Evolutionary conservation across 1,140 invertebrate genomes (phyloP).

Genomic region (Drosophila ohnishii): DNA sequence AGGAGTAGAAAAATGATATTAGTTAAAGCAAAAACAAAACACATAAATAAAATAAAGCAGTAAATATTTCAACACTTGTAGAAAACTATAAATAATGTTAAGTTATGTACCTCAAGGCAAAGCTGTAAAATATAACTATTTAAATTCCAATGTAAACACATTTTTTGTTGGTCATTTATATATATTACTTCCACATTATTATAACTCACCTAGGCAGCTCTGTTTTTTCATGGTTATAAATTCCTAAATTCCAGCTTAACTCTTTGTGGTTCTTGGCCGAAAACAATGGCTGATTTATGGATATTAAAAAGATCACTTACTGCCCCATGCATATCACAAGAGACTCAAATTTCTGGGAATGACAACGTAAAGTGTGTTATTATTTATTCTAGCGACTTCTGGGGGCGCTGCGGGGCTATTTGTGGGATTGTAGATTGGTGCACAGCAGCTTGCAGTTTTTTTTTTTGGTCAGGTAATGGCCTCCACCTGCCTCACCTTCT

Average conservation of each 20-base stretch:
- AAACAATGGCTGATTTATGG: constrained; percentile 34
- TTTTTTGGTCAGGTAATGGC: constrained; percentile 24
- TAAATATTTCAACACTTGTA: not conserved
- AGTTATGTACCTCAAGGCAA: not conserved
- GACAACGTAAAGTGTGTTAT: constrained; percentile 43
- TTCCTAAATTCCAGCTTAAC: not conserved
- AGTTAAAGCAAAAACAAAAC: not conserved
- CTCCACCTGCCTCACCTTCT: constrained; percentile 9
- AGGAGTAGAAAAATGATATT: too few relatives aligned
- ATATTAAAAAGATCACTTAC: constrained; percentile 25
- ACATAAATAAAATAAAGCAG: not conserved
- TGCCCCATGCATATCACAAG: constrained; percentile 12
- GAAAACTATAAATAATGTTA: not conserved
- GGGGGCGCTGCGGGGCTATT: constrained; percentile 21
- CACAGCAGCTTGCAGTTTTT: constrained; percentile 22
- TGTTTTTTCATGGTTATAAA: not conserved
- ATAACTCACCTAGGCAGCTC: not conserved
- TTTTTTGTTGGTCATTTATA: too few relatives aligned
- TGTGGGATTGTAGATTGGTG: constrained; percentile 6
- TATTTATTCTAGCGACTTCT: constrained; percentile 48
- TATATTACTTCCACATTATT: not conserved
- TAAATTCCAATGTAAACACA: not conserved
- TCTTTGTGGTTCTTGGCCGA: not conserved
- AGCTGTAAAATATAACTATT: not conserved
- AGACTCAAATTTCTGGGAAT: constrained; percentile 31